Conservation (phyloP, 2,888 invertebrate genomes). For the Macroteleia sp. region DNA sequence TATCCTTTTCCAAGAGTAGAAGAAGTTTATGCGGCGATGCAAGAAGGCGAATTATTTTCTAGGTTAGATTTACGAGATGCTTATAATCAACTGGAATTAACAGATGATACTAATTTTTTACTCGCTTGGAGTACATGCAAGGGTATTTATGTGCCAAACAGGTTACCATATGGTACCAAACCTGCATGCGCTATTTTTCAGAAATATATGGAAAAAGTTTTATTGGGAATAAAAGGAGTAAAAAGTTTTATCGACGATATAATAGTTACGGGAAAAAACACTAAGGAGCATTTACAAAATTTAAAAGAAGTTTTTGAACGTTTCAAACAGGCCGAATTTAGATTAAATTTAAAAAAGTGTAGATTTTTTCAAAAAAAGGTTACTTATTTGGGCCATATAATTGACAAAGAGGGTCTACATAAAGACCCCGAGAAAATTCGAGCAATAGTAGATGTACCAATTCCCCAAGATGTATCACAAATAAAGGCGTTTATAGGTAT, state of each 20-base stretch:
- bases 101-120: slow-evolving; percentile 68
- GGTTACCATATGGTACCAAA: slow-evolving; percentile 76
- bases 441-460: slow-evolving; percentile 48
- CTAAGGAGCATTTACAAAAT: slow-evolving; percentile 69
- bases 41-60: slow-evolving; percentile 60
- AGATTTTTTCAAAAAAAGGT: slow-evolving; percentile 73
- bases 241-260: slow-evolving; percentile 72
- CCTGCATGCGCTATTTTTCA: slow-evolving; percentile 81
- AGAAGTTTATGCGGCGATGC: slow-evolving; percentile 67
- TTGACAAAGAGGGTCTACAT: slow-evolving; percentile 60
- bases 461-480: slow-evolving; percentile 33
- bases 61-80: slow-evolving; percentile 74
- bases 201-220: slow-evolving; percentile 72
- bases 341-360: slow-evolving; percentile 73
- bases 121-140: slow-evolving; percentile 73
- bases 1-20: slow-evolving; percentile 72
- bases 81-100: slow-evolving; percentile 76
- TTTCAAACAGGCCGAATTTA: slow-evolving; percentile 68
- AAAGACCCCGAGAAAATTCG: slow-evolving; percentile 55
- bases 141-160: slow-evolving; percentile 65
- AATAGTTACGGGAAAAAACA: slow-evolving; percentile 68
- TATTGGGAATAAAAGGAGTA: slow-evolving; percentile 65
- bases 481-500: slow-evolving; percentile 51
- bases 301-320: slow-evolving; percentile 68
- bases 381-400: slow-evolving; percentile 73